Conservation (phyloP, 2,888 invertebrate species). For the Scotopteryx bipunctaria region DNA sequence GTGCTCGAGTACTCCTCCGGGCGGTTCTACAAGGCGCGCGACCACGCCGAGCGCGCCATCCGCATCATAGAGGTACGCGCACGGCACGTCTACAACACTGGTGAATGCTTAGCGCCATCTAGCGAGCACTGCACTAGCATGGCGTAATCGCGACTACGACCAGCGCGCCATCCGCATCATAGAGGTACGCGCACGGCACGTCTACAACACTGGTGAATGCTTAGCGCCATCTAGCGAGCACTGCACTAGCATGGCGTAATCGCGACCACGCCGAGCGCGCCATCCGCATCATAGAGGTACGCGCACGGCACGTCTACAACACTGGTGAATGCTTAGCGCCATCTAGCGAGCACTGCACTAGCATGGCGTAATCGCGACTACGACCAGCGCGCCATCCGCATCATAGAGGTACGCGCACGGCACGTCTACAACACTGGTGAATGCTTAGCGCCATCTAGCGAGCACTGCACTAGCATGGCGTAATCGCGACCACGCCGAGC, state of each 20-base stretch:
- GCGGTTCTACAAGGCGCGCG: slow-evolving; percentile 90
- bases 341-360: no score
- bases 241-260: no score
- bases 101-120: no score
- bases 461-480: no score
- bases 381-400: slow-evolving; percentile 91
- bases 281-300: slow-evolving; percentile 88
- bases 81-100: not conserved
- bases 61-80: slow-evolving; percentile 86
- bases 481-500: no score
- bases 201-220: no score
- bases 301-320: not conserved
- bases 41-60: slow-evolving; percentile 93
- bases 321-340: no score
- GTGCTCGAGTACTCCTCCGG: slow-evolving; percentile 96
- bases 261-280: slow-evolving; percentile 92
- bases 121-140: no score
- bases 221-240: no score
- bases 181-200: slow-evolving; percentile 62
- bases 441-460: no score
- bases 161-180: slow-evolving; percentile 92
- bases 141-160: slow-evolving; percentile 92
- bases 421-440: not conserved
- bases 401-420: slow-evolving; percentile 83
- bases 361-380: no score